Conservation (phyloP, 2,113 vertebrate genomes). For the Petrocephalus zakoni region DNA sequence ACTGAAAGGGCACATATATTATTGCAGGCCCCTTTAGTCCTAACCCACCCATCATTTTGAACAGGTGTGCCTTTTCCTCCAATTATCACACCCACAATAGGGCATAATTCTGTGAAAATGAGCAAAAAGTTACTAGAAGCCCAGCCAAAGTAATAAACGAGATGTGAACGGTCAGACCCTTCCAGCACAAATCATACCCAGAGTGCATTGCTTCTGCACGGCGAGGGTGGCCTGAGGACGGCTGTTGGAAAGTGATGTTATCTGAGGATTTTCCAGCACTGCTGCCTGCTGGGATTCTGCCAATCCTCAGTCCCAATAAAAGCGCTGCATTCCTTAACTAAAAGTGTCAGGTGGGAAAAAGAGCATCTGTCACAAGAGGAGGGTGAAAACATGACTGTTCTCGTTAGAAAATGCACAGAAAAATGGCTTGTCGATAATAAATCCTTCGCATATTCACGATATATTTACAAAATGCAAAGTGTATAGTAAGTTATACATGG, state of each 20-base stretch:
- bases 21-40: background rate
- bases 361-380: background rate
- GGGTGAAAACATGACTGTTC: background rate
- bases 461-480: background rate
- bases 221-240: background rate
- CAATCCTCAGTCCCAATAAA: background rate
- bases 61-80: background rate
- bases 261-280: background rate
- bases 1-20: background rate
- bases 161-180: background rate
- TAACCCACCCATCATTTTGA: background rate
- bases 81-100: background rate
- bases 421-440: background rate
- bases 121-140: background rate
- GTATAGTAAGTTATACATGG: background rate
- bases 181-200: background rate
- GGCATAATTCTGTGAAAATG: background rate
- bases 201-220: background rate
- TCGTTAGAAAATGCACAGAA: background rate
- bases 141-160: background rate
- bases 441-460: background rate
- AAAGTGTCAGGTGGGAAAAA: background rate
- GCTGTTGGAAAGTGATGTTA: background rate
- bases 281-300: background rate
- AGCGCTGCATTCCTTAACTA: background rate